Evolutionary conservation across 2,888 invertebrate genomes (phyloP), one percentile per base, ranked within the genome.

Genomic region (Lasius platythorax): DNA sequence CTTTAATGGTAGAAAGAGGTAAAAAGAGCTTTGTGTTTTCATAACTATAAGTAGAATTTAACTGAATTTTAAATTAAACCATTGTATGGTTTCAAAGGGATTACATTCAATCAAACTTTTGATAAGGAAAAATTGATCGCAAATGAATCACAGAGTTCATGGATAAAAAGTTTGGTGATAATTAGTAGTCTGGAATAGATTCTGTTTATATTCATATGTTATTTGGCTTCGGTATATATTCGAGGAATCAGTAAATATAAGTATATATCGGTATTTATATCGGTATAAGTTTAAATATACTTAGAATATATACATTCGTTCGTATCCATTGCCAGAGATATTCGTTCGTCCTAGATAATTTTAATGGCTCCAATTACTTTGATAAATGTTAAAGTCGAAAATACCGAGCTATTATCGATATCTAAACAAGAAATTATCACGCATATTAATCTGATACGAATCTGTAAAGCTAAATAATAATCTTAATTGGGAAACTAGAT

Each of bases 121-220:
- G 50, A 66, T 66, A 46, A 64, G 18, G 46, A 66, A 50, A 76
- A 66, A 66, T 66, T 46, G 53, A 50, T 50, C 23, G 50, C 46
- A 46, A 66, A 76, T 64, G 75, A 66, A 50, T 66, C 50, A 64
- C 50, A 64, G 64, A 46, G 23, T 46, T 46, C 11, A 33, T 75
- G 75, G 28, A 46, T 75, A 56, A 75, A 76, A 76, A 66, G 46
- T 11, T 23, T 66, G 37, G 23, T 23, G 33, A 63, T 63, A 75
- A 30, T 64, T 33, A 50, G 6, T 18, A 53, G 0, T 53, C 6
- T 33, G 11, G 46, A 46, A 75, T 50, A 46, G 2, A 46, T 3
- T 50, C 23, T 64, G 64, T 75, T 33, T 28, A 43, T 74, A 43
- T 33, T 50, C 18, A 18, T 18, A 43, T n/a, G 23, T 75, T 64